Conservation (phyloP, 2,113 vertebrate species). For the Cololabis saira region DNA sequence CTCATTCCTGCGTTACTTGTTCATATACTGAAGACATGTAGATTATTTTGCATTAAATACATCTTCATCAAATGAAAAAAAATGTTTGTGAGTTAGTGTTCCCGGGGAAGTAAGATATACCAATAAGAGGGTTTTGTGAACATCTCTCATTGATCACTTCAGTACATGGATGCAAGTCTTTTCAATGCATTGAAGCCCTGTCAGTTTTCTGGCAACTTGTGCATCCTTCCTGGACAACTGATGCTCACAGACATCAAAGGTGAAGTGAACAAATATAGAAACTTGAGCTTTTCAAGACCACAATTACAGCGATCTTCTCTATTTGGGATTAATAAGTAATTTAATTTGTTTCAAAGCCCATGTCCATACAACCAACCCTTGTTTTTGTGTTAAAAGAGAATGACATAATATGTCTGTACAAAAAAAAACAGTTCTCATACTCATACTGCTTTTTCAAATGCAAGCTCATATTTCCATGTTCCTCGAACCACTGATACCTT, state of each 20-base stretch:
- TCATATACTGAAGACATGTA: neutral
- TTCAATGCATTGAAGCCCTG: conserved; percentile 31
- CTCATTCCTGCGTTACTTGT: neutral
- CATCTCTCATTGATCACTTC: conserved; percentile 24
- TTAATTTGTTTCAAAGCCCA: neutral
- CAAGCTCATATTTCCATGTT: no score
- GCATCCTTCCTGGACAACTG: conserved; percentile 5
- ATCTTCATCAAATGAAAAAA: conserved; percentile 1
- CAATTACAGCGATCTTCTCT: neutral
- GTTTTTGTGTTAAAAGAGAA: no score
- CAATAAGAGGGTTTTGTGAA: neutral
- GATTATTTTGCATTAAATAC: neutral
- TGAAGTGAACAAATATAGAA: conserved; percentile 25
- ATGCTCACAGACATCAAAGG: conserved; percentile 18
- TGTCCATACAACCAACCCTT: neutral
- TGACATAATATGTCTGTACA: no score
- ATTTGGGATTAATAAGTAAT: neutral
- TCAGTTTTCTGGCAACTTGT: neutral
- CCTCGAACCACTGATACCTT: no score
- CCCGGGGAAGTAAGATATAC: neutral
- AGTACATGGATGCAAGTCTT: neutral
- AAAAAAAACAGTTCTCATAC: no score
- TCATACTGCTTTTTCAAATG: no score
- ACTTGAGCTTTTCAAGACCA: neutral
- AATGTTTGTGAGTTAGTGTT: conserved; percentile 1